These are phyloP conservation scores for Stratiomys singularior DNA, from an alignment of 2,888 invertebrate genomes.

Conservation along the genomic window DNA sequence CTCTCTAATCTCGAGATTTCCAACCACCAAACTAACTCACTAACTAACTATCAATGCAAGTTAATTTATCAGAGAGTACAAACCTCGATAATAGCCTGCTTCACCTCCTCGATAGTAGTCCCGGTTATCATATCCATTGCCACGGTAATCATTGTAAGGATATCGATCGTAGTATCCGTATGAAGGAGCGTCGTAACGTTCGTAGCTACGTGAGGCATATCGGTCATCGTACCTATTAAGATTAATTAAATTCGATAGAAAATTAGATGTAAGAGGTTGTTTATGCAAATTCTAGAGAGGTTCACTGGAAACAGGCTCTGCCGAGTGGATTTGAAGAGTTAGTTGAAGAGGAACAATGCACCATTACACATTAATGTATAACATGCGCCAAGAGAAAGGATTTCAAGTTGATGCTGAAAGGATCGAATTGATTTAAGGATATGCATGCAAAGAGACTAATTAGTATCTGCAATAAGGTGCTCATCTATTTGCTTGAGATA, in stretches of 20 bases:
- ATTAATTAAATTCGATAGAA: slow-evolving; percentile 36
- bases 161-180: slow-evolving; percentile 30
- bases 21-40: neutral
- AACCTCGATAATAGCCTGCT: slow-evolving; percentile 56
- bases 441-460: slow-evolving; percentile 1
- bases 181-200: slow-evolving; percentile 54
- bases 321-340: neutral
- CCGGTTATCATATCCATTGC: slow-evolving; percentile 62
- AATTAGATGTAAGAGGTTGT: slow-evolving; percentile 5
- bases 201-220: slow-evolving; percentile 43
- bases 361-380: neutral
- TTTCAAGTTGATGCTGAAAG: neutral
- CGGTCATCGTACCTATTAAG: slow-evolving; percentile 52
- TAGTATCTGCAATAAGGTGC: too few species aligned
- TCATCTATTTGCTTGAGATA: neutral
- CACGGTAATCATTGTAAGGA: slow-evolving; percentile 52
- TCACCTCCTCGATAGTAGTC: slow-evolving; percentile 58
- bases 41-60: neutral
- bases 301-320: neutral
- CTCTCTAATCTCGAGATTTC: neutral
- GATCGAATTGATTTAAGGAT: neutral
- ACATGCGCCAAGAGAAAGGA: slow-evolving; percentile 4
- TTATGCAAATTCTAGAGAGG: slow-evolving; percentile 25
- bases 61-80: neutral
- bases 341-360: neutral